phyloP scores from a whole-genome alignment of 2,888 invertebrate genomes.

The Lingula anatina region DNA sequence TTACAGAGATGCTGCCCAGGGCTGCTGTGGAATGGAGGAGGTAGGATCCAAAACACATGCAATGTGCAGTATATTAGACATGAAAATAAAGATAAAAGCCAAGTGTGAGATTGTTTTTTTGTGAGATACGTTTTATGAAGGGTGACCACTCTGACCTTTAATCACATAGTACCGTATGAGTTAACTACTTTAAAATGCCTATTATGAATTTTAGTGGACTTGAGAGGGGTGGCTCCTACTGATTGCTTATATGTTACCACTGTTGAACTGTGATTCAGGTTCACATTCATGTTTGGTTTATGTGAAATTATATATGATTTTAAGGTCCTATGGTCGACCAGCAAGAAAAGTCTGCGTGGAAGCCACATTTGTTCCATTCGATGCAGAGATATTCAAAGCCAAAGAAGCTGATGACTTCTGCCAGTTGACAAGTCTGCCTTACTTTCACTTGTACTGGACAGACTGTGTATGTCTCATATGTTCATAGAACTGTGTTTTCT shows the following conservation, averaged over 20 bases:
- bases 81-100: no score
- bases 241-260: neutral
- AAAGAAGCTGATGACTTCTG: constrained; percentile 60
- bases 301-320: constrained; percentile 6
- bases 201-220: no score
- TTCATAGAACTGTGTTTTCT: neutral
- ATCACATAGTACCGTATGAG: no score
- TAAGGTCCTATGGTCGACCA: constrained; percentile 73
- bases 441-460: constrained; percentile 91
- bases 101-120: no score
- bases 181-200: no score
- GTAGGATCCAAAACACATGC: constrained; percentile 16
- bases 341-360: constrained; percentile 74
- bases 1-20: constrained; percentile 63
- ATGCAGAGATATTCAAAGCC: constrained; percentile 67
- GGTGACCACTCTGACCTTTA: no score
- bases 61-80: no score
- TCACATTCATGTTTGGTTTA: neutral
- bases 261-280: neutral
- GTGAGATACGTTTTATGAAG: no score
- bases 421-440: constrained; percentile 78
- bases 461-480: constrained; percentile 72
- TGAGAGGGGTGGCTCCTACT: neutral
- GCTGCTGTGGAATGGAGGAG: constrained; percentile 90
- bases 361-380: constrained; percentile 75